These are phyloP conservation scores for Spodoptera litura DNA, from an alignment of 1,140 invertebrate genomes.

Conservation along the genomic window DNA sequence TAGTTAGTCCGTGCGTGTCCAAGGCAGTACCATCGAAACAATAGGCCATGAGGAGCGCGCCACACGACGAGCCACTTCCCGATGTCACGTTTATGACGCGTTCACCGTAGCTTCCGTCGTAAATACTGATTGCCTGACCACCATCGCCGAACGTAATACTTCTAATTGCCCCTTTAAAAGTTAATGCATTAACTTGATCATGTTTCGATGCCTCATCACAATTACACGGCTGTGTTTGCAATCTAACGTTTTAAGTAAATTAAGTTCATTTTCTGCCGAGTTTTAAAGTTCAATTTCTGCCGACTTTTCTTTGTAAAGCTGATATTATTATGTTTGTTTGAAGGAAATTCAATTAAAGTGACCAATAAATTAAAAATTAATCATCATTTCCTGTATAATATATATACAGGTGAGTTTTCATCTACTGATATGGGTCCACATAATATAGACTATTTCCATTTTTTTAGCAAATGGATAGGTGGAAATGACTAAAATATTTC, in stretches of 20 bases:
- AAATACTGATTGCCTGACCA: conserved; percentile 73
- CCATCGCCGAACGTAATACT: conserved; percentile 65
- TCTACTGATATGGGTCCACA: too few species aligned
- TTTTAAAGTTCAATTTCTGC: conserved; percentile 46
- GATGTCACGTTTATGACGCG: conserved; percentile 69
- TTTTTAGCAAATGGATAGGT: too few species aligned
- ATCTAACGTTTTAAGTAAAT: conserved; percentile 61
- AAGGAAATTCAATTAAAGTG: too few species aligned
- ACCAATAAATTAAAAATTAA: conserved; percentile 5
- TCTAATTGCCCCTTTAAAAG: conserved; percentile 77
- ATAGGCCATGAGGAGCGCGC: conserved; percentile 70
- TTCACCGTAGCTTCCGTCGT: conserved; percentile 63
- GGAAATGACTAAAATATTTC: too few species aligned
- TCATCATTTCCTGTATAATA: background rate
- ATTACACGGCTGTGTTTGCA: conserved; percentile 60
- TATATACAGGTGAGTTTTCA: too few species aligned
- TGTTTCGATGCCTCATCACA: conserved; percentile 62
- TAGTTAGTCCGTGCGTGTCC: conserved; percentile 70
- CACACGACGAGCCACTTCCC: conserved; percentile 62
- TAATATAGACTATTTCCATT: too few species aligned
- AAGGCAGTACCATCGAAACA: conserved; percentile 73
- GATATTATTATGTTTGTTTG: conserved; percentile 8
- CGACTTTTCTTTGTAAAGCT: conserved; percentile 28
- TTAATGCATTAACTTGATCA: conserved; percentile 76
- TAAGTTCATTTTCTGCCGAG: conserved; percentile 46